Evolutionary conservation across 64 coral and sea anemone species (phyloP).

Genomic region (Hydrozoanthus tunicans): DNA sequence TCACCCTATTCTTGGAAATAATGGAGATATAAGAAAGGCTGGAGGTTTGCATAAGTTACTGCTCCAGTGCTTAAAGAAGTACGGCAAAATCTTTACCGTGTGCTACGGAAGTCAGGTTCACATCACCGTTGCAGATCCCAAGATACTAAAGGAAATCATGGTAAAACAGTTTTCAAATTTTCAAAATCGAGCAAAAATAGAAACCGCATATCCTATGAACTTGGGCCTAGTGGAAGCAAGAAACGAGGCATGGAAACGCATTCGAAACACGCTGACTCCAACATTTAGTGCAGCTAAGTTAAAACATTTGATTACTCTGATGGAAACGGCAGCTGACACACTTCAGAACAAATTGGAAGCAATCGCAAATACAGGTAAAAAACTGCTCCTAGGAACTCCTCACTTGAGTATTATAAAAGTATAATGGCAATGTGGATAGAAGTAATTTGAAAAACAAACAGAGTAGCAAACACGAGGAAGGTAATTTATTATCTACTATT

Average conservation of each 20-base stretch:
- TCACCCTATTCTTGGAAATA: background rate
- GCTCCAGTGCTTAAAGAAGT: constrained; percentile 22
- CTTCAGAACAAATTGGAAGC: constrained; percentile 16
- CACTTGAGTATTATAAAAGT: too few relatives aligned
- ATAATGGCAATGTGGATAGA: too few relatives aligned
- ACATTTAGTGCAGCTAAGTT: constrained; percentile 47
- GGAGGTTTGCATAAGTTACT: constrained; percentile 29
- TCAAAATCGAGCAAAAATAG: background rate
- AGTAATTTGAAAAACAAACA: too few relatives aligned
- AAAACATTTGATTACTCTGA: constrained; percentile 32
- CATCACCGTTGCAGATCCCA: constrained; percentile 38
- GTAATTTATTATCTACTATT: too few relatives aligned
- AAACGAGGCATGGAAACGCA: constrained; percentile 36
- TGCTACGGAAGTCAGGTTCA: background rate
- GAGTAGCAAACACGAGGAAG: background rate
- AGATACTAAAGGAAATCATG: constrained; percentile 43
- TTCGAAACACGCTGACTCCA: constrained; percentile 42
- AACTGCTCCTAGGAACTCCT: too few relatives aligned
- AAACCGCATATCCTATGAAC: background rate
- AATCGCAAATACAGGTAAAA: constrained; percentile 41
- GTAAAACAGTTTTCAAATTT: constrained; percentile 57
- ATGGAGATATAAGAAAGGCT: background rate
- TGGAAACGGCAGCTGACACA: constrained; percentile 36
- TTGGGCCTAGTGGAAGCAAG: constrained; percentile 13
- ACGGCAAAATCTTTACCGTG: constrained; percentile 19